Evolutionary conservation across 2,888 invertebrate species (phyloP), one percentile per base, ranked within the genome.

Genomic region (Camponotus fellah): DNA sequence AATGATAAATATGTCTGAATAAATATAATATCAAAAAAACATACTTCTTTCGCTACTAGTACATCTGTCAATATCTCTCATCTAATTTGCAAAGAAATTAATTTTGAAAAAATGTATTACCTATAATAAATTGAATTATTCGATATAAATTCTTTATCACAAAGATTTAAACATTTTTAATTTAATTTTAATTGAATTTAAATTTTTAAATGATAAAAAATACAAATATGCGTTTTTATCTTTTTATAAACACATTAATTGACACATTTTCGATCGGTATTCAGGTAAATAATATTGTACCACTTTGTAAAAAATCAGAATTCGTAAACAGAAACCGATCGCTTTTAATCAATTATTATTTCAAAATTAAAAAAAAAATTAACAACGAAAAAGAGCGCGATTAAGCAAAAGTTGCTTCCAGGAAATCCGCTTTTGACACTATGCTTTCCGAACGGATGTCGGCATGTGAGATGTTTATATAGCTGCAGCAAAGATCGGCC

Each of bases 351-450:
- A 56, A 66, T 77, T 56, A 58, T 58, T 43, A 34, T 58, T 68
- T 14, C 9, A 17, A 26, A 21, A 26, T 37, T 26, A 32, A 21
- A 68, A 40, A 68, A 43, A 68, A 43, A 34, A 68, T 77, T 49
- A 58, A 14, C 10, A 34, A 68, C 26, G 10, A 3, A 32, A 40
- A 6, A 66, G 82, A 37, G 71, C 65, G 37, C 68, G 26, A 66
- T 26, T 26, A 66, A 49, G 46, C 64, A 43, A 49, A 40, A 65
- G 62, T 77, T 71, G 21, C 53, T 85, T 85, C 81, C 79, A 83
- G 62, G 83, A 87, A 85, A 64, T 69, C 79, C 82, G 72, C 77
- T 87, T 81, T 84, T 86, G 83, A 83, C 87, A 68, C 72, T 65
- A 74, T n/a, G 53, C 62, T 87, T 87, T 87, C 83, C 80, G 56